Conservation (phyloP, 2,888 invertebrate genomes). For the Macrophya annulata region DNA sequence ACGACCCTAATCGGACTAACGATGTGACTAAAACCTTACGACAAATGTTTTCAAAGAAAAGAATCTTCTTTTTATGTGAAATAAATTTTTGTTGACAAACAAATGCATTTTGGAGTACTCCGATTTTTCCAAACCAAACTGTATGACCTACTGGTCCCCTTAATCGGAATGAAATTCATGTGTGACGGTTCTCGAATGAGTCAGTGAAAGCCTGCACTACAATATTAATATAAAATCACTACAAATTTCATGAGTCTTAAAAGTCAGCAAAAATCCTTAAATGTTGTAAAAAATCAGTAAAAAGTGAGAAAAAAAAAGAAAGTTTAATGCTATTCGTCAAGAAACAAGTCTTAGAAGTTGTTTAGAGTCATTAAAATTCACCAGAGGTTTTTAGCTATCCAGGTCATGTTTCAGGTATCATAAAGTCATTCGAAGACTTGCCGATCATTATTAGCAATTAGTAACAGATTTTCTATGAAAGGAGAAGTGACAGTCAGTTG, state of each 20-base stretch:
- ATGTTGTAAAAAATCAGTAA: not conserved
- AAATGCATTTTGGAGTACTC: too few relatives aligned
- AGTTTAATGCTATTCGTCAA: not conserved
- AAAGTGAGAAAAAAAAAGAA: not conserved
- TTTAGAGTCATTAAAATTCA: constrained; percentile 10
- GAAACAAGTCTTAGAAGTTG: constrained; percentile 2
- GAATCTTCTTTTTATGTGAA: too few relatives aligned
- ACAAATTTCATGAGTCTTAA: not conserved
- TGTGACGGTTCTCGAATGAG: not conserved
- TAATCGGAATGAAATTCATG: not conserved
- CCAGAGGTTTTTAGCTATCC: not conserved
- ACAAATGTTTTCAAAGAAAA: too few relatives aligned
- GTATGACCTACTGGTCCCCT: too few relatives aligned
- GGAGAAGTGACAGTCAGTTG: not conserved
- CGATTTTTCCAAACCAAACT: too few relatives aligned
- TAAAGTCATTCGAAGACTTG: not conserved
- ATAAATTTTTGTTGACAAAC: too few relatives aligned
- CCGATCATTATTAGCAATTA: not conserved
- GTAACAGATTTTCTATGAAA: not conserved
- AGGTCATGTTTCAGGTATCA: not conserved
- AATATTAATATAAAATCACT: not conserved
- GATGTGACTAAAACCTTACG: too few relatives aligned
- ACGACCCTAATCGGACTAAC: too few relatives aligned
- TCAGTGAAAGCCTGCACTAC: not conserved
- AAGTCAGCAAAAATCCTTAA: not conserved